Evolutionary conservation across 2,113 vertebrate genomes (phyloP).

Genomic region (Accipiter cooperii): DNA sequence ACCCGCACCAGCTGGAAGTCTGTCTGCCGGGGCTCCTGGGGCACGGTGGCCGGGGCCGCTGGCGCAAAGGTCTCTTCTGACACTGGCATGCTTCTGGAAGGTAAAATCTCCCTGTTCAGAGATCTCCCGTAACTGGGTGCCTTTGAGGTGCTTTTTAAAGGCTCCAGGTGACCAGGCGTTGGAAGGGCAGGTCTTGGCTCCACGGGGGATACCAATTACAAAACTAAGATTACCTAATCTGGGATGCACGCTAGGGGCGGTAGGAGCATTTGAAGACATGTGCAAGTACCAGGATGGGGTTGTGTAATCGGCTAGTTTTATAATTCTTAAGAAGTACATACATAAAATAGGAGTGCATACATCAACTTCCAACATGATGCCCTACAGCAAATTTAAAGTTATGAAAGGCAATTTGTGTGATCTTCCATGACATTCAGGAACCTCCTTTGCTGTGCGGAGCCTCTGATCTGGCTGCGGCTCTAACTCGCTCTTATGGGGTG

Average conservation of each 20-base stretch:
- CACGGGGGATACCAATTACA: not conserved
- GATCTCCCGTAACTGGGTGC: not conserved
- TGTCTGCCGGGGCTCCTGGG: slow-evolving; percentile 37
- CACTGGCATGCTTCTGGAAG: slow-evolving; percentile 18
- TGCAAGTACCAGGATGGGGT: not conserved
- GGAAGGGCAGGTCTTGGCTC: slow-evolving; percentile 2
- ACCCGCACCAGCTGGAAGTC: slow-evolving; percentile 75
- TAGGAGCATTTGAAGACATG: not conserved
- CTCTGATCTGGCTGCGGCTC: not conserved
- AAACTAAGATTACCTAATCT: slow-evolving; percentile 56
- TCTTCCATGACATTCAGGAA: not conserved
- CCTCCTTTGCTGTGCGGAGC: not conserved
- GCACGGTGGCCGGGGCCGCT: not conserved
- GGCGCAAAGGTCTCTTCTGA: not conserved
- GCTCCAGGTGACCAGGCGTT: not conserved
- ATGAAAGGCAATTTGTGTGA: slow-evolving; percentile 31
- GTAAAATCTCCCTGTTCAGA: not conserved
- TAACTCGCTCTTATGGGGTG: not conserved
- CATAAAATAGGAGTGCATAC: not conserved
- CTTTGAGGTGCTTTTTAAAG: slow-evolving; percentile 56
- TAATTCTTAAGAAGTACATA: not conserved
- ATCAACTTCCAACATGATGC: not conserved
- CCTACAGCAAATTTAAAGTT: slow-evolving; percentile 32
- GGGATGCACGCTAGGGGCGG: not conserved
- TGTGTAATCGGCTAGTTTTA: slow-evolving; percentile 57